A percentile compares a stretch with the other conserved stretches of the same genome.
These are phyloP conservation scores for Hyalella azteca DNA, from an alignment of 2,888 invertebrate genomes.

Conservation along the genomic window DNA sequence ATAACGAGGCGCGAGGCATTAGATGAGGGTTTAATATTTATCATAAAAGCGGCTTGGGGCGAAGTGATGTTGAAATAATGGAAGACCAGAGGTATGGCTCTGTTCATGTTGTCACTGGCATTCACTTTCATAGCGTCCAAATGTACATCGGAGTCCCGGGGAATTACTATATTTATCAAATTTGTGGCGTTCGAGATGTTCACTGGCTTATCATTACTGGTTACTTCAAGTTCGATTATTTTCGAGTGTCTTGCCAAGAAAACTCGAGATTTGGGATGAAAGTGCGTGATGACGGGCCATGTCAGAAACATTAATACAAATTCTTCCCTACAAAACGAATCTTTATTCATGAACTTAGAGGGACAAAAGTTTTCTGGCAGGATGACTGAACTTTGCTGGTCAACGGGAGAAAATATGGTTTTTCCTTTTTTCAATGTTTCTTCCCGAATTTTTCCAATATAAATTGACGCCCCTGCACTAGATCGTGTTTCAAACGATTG, in stretches of 20 bases:
- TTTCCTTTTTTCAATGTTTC: conserved; percentile 32
- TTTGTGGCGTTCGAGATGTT: conserved; percentile 32
- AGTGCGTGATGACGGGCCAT: conserved; percentile 52
- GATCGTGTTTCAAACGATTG: conserved; percentile 30
- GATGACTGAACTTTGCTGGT: conserved; percentile 38
- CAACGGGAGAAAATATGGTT: conserved; percentile 4
- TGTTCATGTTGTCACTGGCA: conserved; percentile 9
- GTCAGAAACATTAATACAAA: conserved; percentile 40
- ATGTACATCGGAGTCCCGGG: conserved; percentile 28
- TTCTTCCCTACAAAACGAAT: conserved; percentile 39
- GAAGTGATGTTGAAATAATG: conserved; percentile 46
- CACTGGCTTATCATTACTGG: conserved; percentile 9
- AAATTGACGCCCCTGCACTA: conserved; percentile 42
- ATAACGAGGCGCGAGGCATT: conserved; percentile 38
- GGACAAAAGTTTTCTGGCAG: conserved; percentile 47
- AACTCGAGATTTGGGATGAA: conserved; percentile 16
- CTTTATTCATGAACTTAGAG: conserved; percentile 9
- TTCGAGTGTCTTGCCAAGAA: conserved; percentile 9
- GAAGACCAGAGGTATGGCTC: conserved; percentile 48
- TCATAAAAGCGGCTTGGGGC: conserved; percentile 38
- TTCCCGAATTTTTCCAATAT: conserved; percentile 43
- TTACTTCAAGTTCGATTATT: conserved; percentile 39
- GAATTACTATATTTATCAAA: conserved; percentile 44
- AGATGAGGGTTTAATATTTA: conserved; percentile 36
- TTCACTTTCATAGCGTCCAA: conserved; percentile 24